These are phyloP conservation scores for Galeruca laticollis DNA, from an alignment of 2,888 invertebrate species.

Conservation along the genomic window DNA sequence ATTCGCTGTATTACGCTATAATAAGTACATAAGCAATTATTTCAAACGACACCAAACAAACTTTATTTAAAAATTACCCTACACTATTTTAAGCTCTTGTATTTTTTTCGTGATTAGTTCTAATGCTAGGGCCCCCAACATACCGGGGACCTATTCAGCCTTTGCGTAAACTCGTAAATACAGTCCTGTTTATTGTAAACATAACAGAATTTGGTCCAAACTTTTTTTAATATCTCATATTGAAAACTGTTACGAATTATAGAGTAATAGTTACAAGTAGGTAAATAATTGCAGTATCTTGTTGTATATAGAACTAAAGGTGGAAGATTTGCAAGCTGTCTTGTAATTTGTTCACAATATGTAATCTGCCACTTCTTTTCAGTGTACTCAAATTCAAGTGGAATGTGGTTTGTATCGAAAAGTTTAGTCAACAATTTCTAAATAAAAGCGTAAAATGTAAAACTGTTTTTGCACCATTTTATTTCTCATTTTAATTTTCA, in stretches of 20 bases:
- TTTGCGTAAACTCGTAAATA: no score
- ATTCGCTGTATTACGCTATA: no score
- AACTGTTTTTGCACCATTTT: conserved; percentile 25
- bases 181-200: no score
- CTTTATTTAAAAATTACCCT: no score
- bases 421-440: conserved; percentile 33
- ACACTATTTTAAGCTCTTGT: no score
- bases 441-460: conserved; percentile 29
- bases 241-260: conserved; percentile 29
- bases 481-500: conserved; percentile 13
- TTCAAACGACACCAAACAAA: no score
- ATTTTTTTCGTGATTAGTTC: no score
- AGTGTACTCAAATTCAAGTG: conserved; percentile 36
- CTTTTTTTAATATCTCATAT: no score
- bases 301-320: not conserved
- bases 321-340: conserved; percentile 21
- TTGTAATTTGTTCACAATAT: conserved; percentile 8
- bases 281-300: not conserved
- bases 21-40: no score
- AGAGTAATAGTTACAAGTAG: conserved; percentile 1
- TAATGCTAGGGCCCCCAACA: no score
- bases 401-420: conserved; percentile 44
- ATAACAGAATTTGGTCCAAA: no score
- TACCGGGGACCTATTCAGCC: no score
- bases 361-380: conserved; percentile 25